Evolutionary conservation across 2,888 invertebrate species (phyloP), one percentile per base, ranked within the genome.

Genomic region (Aphidius colemani): DNA sequence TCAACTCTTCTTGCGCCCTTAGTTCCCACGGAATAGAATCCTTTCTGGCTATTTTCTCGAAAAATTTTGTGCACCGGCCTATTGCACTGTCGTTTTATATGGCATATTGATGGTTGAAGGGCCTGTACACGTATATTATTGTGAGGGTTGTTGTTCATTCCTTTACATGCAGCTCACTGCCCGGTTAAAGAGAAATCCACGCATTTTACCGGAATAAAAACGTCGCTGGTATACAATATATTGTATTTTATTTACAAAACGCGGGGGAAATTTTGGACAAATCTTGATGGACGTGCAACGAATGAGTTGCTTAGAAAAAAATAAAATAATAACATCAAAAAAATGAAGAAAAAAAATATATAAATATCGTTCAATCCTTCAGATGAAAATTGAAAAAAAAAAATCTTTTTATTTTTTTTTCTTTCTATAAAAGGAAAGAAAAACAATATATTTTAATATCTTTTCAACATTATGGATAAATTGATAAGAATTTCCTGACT

Each of bases 11-110:
- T 63, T 72, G 68, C 70, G 69, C 75, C 75, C 71, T 65, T 60
- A 66, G 73, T 80, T 80, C 80, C 79, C 80, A 79, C 79, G 80
- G 75, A 53, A 13, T n/a, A 4, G 57, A 80, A 80, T 79, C 78
- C 79, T 78, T 78, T 76, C 72, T 68, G 65, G 67, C 72, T 79
- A n/a, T n/a, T 78, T 74, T 57, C 57, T 76, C 74, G 66, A 67
- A 76, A 78, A 78, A 75, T 72, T 68, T 71, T 68, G 72, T 71
- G 73, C 70, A 62, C 59, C 67, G 53, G 64, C 63, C 59, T 67
- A 64, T 45, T 11, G 39, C 39, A 53, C n/a, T 6, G 7, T 7
- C 43, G 49, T 45, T n/a, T 46, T 41, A 9, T 6, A n/a, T 10
- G 7, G 7, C 40, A 39, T 51, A 51, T 51, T 39, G n/a, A 51